phyloP scores from a whole-genome alignment of 2,888 invertebrate species.

The Mythimna ferrago region DNA sequence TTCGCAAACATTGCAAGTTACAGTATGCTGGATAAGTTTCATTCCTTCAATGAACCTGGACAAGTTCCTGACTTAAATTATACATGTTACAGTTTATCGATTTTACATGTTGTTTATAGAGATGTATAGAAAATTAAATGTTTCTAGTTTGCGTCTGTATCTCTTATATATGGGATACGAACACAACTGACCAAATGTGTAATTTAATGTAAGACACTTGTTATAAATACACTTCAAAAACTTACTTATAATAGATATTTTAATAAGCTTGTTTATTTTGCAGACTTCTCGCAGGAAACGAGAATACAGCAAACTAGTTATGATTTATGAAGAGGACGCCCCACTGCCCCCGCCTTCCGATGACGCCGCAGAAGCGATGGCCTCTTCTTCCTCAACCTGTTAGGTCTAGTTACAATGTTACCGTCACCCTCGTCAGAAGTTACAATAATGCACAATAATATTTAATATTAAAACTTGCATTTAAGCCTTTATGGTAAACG shows the following conservation, averaged over 20 bases:
- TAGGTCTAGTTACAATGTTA: slow-evolving; percentile 12
- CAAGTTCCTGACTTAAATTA: background rate
- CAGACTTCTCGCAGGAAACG: slow-evolving; percentile 73
- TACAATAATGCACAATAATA: slow-evolving; percentile 45
- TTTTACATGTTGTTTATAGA: background rate
- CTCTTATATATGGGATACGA: background rate
- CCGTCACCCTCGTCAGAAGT: background rate
- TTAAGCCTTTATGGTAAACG: slow-evolving; percentile 23
- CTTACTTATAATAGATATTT: background rate
- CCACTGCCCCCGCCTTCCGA: slow-evolving; percentile 90
- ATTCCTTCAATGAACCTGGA: no score
- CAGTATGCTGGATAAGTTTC: no score
- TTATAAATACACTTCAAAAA: background rate
- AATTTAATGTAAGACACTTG: background rate
- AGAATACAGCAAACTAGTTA: slow-evolving; percentile 91
- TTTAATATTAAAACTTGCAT: slow-evolving; percentile 26
- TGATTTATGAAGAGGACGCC: slow-evolving; percentile 94
- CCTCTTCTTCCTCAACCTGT: background rate
- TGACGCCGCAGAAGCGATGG: background rate
- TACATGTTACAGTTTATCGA: background rate
- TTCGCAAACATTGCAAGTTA: no score
- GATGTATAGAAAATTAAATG: background rate
- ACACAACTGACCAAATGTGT: background rate
- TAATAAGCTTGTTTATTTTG: slow-evolving; percentile 26
- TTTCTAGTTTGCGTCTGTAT: background rate